Evolutionary conservation across 2,113 vertebrate species (phyloP), one percentile per base, ranked within the genome.

Genomic region (Pseudorectes ferrugineus): DNA sequence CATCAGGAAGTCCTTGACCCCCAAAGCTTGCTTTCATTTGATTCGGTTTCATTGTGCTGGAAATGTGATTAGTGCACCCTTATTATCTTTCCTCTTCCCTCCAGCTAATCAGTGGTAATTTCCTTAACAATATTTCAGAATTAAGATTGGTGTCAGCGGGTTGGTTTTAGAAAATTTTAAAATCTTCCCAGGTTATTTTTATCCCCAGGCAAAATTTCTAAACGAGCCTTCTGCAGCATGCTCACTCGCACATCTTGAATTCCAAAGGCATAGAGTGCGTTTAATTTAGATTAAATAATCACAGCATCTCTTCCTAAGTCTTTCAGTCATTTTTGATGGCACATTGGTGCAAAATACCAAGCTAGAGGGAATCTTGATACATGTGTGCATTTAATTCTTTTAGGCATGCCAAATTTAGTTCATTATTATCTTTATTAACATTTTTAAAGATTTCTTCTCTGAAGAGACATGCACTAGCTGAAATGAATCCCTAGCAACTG

Each of bases 141-240:
- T 93, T 93, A 84, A 92, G 85, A 92, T 70, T 70, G 80, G 85
- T 93, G 83, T 96, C 90, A 96, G 93, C 17, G 14, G 87, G 85
- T 94, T 94, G 93, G 77, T 75, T 95, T 97, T 94, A 77, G 95
- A 92, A 95, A 92, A 94, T 66, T 70, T 90, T 88, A 17, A 79
- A 80, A 93, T 90, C 94, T 93, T 97, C 65, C 82, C 51, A 67
- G 94, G 88, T 92, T 94, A 88, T 95, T 96, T 95, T 96, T 90
- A 67, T 88, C 92, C 88, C 33, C 46, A 71, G 91, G 92, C 94
- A 86, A 43, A 92, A 88, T 71, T 90, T 94, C 75, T 85, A 84
- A 70, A 88, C 62, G 82, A 92, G 49, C 62, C 63, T 88, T 88
- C 85, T 90, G 90, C 82, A 92, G 54, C 33, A 2, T 23, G 42